Base-by-base conservation (phyloP, 2,888 invertebrate genomes). In the Rhogogaster chlorosoma region DNA sequence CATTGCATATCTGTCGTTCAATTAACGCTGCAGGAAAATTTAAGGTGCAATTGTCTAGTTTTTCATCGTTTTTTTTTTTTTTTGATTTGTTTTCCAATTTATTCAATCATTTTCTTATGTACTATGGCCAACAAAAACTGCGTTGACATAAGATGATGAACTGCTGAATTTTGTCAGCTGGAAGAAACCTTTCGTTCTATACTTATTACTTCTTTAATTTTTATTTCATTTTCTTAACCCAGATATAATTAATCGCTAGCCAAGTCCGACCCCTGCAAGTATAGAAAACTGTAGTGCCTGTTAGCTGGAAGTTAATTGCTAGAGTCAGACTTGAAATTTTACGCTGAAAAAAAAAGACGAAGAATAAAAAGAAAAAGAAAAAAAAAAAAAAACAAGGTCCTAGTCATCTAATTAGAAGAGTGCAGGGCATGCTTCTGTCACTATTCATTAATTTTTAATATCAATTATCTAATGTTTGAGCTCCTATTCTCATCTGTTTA, bases 231-330 rank as follows among this genome's bases (percentile, higher is more conserved):
- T 67, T 42, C 71, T 38, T 73, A n/a, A 42, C 71, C n/a, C 38
- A 42, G 38, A 73, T 42, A 73, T 73, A 42, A 73, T 73, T 38
- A 73, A 73, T 73, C 71, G 36, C 71, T 22, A 42, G 32, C 29
- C 29, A 67, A 67, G 67, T 18, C 26, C 67, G 7, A 73, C 38
- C 38, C 9, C 18, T 36, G 32, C 32, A 42, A 36, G 26, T 22
- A 42, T 73, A 73, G 71, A 73, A 42, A 73, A 42, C 71, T 73
- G 22, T 38, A 42, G 71, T 42, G 71, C 71, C 71, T 42, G 42
- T 73, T 73, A 73, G 42, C 71, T 12, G n/a, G 38, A 73, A 77
- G 32, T 77, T 77, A 77, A 77, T 77, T 77, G 77, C 77, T 53
- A 29, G 49, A 49, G 77, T 53, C 38, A 42, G 42, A 73, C 71